These are phyloP conservation scores for Haliaeetus leucogaster DNA, from an alignment of 2,113 vertebrate species.

Conservation along the genomic window DNA sequence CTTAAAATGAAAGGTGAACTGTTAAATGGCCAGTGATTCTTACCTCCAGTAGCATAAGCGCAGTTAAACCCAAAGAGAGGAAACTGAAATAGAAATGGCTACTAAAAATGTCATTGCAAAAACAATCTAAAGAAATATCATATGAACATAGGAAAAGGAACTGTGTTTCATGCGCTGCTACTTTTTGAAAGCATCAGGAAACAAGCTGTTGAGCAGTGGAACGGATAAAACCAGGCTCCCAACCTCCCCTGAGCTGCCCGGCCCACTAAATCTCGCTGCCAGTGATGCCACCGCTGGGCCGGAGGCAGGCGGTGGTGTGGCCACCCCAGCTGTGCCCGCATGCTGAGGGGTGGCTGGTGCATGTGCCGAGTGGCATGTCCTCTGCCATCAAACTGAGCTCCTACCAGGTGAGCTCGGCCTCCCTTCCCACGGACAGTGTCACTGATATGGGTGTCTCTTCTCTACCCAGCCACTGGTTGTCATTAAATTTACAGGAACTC, in stretches of 20 bases:
- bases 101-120: background rate
- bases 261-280: background rate
- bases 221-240: background rate
- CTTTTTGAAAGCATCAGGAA: background rate
- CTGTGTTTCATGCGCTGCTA: background rate
- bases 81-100: background rate
- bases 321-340: rapidly evolving
- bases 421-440: background rate
- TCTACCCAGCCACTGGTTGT: background rate
- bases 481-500: background rate
- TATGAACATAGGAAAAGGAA: background rate
- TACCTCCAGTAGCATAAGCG: background rate
- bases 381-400: background rate
- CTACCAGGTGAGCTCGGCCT: background rate
- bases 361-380: rapidly evolving
- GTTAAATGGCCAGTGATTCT: background rate
- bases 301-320: rapidly evolving
- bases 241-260: background rate
- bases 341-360: background rate
- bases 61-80: background rate
- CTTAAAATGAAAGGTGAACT: background rate
- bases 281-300: background rate
- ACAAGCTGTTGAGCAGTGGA: background rate
- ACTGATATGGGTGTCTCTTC: background rate
- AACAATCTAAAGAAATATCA: background rate